Conservation (phyloP, 2,888 invertebrate species). For the Cryptophagus acutangulus region DNA sequence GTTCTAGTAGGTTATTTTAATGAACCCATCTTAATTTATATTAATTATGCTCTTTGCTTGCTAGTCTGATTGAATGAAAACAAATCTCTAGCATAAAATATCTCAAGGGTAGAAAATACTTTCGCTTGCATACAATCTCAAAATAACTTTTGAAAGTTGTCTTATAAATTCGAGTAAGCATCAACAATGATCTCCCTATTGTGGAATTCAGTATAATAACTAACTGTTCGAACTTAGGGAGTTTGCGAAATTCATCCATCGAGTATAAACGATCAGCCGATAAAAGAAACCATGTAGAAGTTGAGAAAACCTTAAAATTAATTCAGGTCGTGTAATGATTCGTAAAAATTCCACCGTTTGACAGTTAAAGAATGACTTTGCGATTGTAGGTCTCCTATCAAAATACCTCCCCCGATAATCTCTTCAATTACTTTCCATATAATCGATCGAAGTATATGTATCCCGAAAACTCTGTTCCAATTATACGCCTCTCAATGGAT, state of each 20-base stretch:
- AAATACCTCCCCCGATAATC: conserved; percentile 27
- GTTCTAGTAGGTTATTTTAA: no score
- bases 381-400: conserved; percentile 20
- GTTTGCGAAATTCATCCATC: conserved; percentile 6
- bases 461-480: neutral
- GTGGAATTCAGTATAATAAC: conserved; percentile 7
- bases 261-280: conserved; percentile 3
- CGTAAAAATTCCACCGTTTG: conserved; percentile 33
- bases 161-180: conserved; percentile 9
- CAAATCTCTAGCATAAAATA: no score
- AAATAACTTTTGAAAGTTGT: neutral
- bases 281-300: conserved; percentile 22
- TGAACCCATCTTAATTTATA: no score
- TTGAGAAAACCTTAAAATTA: conserved; percentile 29
- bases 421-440: conserved; percentile 28
- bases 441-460: conserved; percentile 14
- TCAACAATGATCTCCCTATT: conserved; percentile 9
- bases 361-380: conserved; percentile 27
- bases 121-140: no score
- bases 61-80: no score
- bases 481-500: conserved; percentile 1
- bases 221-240: conserved; percentile 6
- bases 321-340: conserved; percentile 34
- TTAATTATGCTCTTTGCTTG: no score
- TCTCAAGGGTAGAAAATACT: no score